These are phyloP conservation scores for Centrocercus urophasianus DNA, from an alignment of 2,113 vertebrate genomes.

Conservation along the genomic window DNA sequence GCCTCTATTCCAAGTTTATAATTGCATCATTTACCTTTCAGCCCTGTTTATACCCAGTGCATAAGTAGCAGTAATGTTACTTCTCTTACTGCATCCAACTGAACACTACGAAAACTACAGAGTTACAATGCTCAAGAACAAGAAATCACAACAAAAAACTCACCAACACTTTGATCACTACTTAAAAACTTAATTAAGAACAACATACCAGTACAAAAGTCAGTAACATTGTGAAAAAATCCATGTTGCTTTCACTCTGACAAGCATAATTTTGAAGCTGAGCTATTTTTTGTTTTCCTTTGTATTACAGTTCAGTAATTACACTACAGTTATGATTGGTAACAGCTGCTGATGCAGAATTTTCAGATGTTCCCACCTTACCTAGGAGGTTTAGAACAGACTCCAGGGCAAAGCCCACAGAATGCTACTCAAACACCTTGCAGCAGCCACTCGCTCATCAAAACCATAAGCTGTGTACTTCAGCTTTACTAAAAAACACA, in stretches of 20 bases:
- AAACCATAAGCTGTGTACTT: not conserved
- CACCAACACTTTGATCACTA: not conserved
- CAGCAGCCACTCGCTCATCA: not conserved
- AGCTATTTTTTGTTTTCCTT: not conserved
- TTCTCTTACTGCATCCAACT: rapidly evolving
- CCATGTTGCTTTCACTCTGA: not conserved
- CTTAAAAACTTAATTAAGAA: not conserved
- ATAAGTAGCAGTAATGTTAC: rapidly evolving
- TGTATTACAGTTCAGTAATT: not conserved
- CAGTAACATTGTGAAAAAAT: not conserved
- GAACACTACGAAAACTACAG: not conserved
- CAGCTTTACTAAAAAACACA: not conserved
- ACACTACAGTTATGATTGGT: rapidly evolving
- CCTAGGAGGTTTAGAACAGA: not conserved
- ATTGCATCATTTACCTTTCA: not conserved
- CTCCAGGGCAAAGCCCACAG: not conserved
- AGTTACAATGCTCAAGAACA: not conserved
- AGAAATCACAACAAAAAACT: not conserved
- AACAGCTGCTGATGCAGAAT: not conserved
- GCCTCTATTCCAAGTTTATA: not conserved
- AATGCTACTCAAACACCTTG: not conserved
- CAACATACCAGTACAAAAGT: not conserved
- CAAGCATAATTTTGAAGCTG: not conserved
- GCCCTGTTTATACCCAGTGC: not conserved
- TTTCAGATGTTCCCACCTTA: not conserved